Percentiles rank a stretch among this genome's conserved stretches.
These are phyloP conservation scores for Pholis gunnellus DNA, from an alignment of 2,113 vertebrate genomes.

Conservation along the genomic window DNA sequence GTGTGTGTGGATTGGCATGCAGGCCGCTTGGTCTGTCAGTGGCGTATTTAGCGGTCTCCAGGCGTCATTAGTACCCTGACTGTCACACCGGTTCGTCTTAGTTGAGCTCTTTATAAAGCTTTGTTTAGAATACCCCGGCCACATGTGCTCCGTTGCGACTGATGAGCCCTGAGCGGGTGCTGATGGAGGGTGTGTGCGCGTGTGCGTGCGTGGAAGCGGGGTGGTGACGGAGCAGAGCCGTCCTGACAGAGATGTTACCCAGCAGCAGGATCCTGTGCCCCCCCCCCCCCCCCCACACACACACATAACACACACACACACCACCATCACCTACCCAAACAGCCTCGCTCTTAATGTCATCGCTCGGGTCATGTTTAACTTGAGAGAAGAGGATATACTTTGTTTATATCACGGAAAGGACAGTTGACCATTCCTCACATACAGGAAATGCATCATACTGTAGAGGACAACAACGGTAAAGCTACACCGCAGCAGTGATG, in stretches of 20 bases:
- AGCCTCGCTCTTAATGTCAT: slow-evolving; percentile 63
- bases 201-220: slow-evolving; percentile 51
- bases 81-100: slow-evolving; percentile 75
- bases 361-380: slow-evolving; percentile 67
- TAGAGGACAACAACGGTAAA: slow-evolving; percentile 13
- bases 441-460: slow-evolving; percentile 43
- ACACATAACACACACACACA: slow-evolving; percentile 9
- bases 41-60: slow-evolving; percentile 79
- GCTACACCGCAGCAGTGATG: slow-evolving; percentile 8
- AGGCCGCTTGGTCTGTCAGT: slow-evolving; percentile 76
- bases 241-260: slow-evolving; percentile 81
- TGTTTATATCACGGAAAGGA: slow-evolving; percentile 62
- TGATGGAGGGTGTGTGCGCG: slow-evolving; percentile 73
- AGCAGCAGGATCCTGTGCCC: slow-evolving; percentile 64
- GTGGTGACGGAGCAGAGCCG: slow-evolving; percentile 75
- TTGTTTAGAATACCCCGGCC: slow-evolving; percentile 82
- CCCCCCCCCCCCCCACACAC: neutral
- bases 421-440: slow-evolving; percentile 63
- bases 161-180: slow-evolving; percentile 79
- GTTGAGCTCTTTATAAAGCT: slow-evolving; percentile 83
- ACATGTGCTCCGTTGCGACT: slow-evolving; percentile 82
- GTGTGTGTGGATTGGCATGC: slow-evolving; percentile 61
- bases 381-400: slow-evolving; percentile 65
- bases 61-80: slow-evolving; percentile 79
- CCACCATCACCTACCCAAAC: slow-evolving; percentile 52